Conservation (phyloP, 2,113 vertebrate species). For the Leptocoma aspasia region DNA sequence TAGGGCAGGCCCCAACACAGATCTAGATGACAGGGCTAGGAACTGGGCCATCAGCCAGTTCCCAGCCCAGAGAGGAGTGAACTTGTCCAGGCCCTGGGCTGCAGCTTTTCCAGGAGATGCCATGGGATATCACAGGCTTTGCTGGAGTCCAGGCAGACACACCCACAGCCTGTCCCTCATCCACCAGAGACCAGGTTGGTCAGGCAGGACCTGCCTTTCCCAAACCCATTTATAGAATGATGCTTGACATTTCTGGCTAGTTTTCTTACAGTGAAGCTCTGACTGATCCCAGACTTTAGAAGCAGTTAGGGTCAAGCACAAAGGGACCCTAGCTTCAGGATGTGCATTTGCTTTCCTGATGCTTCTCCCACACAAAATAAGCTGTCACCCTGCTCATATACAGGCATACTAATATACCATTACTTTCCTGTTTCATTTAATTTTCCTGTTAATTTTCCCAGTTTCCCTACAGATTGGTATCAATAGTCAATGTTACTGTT, state of each 20-base stretch:
- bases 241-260: not conserved
- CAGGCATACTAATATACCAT: not conserved
- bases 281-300: not conserved
- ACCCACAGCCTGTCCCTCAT: not conserved
- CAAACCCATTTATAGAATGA: not conserved
- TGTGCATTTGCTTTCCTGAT: not conserved
- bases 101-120: not conserved
- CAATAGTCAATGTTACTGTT: not conserved
- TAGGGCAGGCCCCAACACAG: not conserved
- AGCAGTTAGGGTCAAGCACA: not conserved
- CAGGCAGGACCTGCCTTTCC: not conserved
- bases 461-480: not conserved
- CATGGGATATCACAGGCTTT: rapidly evolving
- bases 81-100: not conserved
- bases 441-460: not conserved
- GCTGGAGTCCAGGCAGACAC: not conserved
- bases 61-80: not conserved
- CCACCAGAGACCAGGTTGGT: not conserved
- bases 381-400: not conserved
- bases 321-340: not conserved
- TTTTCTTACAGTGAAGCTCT: not conserved
- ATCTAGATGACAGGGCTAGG: too few species aligned
- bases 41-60: not conserved
- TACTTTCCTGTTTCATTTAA: not conserved
- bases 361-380: not conserved